Conservation (phyloP, 2,888 invertebrate species). For the Acronicta alni region DNA sequence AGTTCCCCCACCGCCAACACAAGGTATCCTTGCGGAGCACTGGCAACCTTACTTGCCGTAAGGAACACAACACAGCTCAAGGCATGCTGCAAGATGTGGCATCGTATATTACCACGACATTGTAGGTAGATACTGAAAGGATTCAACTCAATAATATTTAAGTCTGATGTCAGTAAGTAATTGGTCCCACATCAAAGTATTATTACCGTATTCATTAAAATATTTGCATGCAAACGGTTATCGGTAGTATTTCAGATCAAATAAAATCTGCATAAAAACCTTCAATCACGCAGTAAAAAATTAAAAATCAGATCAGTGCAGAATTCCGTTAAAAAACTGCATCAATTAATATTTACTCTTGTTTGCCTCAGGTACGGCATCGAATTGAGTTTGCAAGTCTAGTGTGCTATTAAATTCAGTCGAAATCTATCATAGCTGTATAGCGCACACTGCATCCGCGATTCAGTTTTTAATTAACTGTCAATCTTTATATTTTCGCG, state of each 20-base stretch:
- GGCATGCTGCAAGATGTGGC: too few species aligned
- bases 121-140: too few species aligned
- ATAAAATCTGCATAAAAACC: conserved; percentile 1
- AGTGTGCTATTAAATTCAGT: conserved; percentile 37
- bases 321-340: conserved; percentile 11
- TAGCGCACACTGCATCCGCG: conserved; percentile 24
- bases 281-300: neutral
- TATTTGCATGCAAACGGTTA: neutral
- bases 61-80: too few species aligned
- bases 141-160: too few species aligned
- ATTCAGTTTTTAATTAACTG: conserved; percentile 61
- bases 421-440: conserved; percentile 14
- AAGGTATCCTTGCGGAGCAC: too few species aligned
- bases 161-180: too few species aligned
- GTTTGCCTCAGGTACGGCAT: conserved; percentile 26
- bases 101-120: too few species aligned
- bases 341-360: conserved; percentile 25
- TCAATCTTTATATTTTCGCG: conserved; percentile 49
- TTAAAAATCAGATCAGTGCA: conserved; percentile 5
- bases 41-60: too few species aligned
- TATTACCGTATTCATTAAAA: neutral
- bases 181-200: too few species aligned
- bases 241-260: neutral
- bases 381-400: conserved; percentile 37
- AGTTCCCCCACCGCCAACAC: too few species aligned